Conservation (phyloP, 2,797 vertebrate species). For the Chiroxiphia lanceolata region DNA sequence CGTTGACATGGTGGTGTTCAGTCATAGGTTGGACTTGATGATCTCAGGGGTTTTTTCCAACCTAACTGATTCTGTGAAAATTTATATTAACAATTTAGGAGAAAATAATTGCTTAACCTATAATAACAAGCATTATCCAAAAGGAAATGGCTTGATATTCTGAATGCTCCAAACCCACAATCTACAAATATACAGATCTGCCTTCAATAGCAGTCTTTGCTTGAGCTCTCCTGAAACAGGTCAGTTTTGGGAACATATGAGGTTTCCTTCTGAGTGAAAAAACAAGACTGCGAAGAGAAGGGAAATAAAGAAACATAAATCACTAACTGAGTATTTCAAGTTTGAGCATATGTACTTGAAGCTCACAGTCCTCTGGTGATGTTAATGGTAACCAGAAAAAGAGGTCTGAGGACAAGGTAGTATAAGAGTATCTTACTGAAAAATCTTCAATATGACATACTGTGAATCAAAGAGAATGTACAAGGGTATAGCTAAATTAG, state of each 20-base stretch:
- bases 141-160: neutral
- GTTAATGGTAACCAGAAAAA: neutral
- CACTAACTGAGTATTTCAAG: neutral
- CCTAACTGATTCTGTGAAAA: neutral
- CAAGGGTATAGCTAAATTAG: neutral
- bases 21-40: neutral
- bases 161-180: neutral
- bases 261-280: neutral
- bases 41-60: neutral
- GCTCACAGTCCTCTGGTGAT: neutral
- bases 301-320: neutral
- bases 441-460: neutral
- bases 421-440: neutral
- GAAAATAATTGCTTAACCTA: neutral
- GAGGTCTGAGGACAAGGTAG: neutral
- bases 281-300: neutral
- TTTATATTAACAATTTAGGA: neutral
- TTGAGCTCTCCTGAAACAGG: neutral
- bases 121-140: neutral
- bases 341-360: neutral
- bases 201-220: neutral
- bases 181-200: neutral
- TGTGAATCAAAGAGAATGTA: neutral
- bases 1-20: neutral
- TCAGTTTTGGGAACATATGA: neutral